These are phyloP conservation scores for Strix uralensis DNA, from an alignment of 2,113 vertebrate genomes.

Conservation along the genomic window DNA sequence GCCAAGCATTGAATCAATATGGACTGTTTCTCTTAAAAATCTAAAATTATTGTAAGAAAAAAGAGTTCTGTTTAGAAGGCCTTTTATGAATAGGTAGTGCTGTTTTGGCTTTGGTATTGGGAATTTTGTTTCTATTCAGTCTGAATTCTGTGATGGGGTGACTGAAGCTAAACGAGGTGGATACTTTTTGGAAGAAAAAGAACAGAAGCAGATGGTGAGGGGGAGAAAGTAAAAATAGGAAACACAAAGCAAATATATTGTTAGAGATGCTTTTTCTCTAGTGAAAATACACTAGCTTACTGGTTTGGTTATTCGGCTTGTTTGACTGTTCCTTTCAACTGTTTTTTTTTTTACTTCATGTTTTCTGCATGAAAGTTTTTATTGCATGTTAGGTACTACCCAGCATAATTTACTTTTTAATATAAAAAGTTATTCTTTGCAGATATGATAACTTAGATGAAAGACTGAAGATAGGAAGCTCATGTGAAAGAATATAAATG, in stretches of 20 bases:
- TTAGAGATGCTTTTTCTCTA: not conserved
- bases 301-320: not conserved
- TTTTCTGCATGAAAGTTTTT: not conserved
- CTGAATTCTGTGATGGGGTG: not conserved
- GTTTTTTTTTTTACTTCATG: not conserved
- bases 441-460: not conserved
- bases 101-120: not conserved
- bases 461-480: not conserved
- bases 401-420: not conserved
- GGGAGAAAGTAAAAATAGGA: conserved; percentile 21
- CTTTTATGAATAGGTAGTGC: not conserved
- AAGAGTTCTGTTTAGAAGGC: not conserved
- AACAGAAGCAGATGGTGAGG: conserved; percentile 10
- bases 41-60: not conserved
- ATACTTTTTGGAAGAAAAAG: not conserved
- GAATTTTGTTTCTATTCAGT: not conserved
- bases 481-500: not conserved
- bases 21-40: not conserved
- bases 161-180: not conserved
- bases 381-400: not conserved
- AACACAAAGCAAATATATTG: not conserved
- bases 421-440: not conserved
- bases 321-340: not conserved
- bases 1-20: not conserved
- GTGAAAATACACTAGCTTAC: not conserved